Evolutionary conservation across 2,888 invertebrate genomes (phyloP).

Genomic region (Caenorhabditis macrosperma): DNA sequence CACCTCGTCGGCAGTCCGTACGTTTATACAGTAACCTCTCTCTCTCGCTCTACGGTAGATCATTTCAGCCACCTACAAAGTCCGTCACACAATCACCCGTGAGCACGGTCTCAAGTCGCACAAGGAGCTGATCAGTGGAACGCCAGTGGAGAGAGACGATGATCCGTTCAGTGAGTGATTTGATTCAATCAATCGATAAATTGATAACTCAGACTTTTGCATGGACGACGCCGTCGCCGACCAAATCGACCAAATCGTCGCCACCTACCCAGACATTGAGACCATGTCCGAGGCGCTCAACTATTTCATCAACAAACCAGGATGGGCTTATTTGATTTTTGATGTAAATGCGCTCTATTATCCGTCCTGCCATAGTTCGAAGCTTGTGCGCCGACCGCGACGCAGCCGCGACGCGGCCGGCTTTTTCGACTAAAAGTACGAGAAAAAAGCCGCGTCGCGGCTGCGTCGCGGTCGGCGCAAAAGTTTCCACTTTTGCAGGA

Average conservation of each 20-base stretch:
- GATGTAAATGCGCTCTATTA: slow-evolving; percentile 53
- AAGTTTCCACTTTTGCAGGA: no score
- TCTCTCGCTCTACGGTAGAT: no score
- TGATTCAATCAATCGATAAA: not conserved
- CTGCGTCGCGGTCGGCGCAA: no score
- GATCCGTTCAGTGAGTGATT: slow-evolving; percentile 34
- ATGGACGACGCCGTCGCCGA: slow-evolving; percentile 50
- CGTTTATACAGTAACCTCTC: no score
- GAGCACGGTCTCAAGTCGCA: slow-evolving; percentile 14
- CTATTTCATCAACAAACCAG: slow-evolving; percentile 63
- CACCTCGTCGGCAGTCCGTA: slow-evolving; percentile 16
- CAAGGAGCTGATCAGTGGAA: slow-evolving; percentile 27
- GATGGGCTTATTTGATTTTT: slow-evolving; percentile 66
- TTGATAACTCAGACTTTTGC: slow-evolving; percentile 58
- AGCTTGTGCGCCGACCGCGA: no score
- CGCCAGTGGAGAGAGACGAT: slow-evolving; percentile 28
- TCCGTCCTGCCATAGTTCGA: not conserved
- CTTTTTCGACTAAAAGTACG: no score
- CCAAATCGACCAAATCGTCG: slow-evolving; percentile 57
- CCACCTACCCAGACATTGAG: slow-evolving; percentile 51
- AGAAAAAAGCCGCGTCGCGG: no score
- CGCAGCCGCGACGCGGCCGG: no score
- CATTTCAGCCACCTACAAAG: slow-evolving; percentile 53
- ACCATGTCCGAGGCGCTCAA: slow-evolving; percentile 58
- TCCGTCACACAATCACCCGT: slow-evolving; percentile 16